Evolutionary conservation across 2,797 vertebrate species (phyloP), one percentile per base, ranked within the genome.

Genomic region (Chaenodraco wilsoni): DNA sequence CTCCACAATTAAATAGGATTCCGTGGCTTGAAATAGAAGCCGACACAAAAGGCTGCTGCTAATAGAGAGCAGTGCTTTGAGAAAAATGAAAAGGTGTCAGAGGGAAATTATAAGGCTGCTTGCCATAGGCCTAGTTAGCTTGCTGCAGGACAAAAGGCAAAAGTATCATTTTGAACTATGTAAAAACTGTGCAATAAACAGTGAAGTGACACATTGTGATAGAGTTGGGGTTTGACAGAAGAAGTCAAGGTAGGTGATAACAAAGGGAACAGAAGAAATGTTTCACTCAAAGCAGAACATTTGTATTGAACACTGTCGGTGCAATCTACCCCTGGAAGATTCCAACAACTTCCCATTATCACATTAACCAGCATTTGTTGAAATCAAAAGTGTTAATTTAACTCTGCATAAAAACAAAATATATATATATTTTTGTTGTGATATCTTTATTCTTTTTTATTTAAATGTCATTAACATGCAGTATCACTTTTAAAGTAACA

Each of bases 41-140:
- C 37, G 67, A 81, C 74, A 92, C 82, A 88, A 81, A 88, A 86
- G 85, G 84, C 82, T 89, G 85, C 88, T 84, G 81, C 86, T 64
- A 63, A 73, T 72, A 62, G 50, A 76, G 57, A 81, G 82, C 70
- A 71, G 70, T 63, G 75, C 65, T 55, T 45, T 1, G 17, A 79
- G 48, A 45, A 50, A 27, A 65, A 69, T 19, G 1, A 33, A 65
- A 2, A 72, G 13, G 37, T 44, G 69, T 65, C 52, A 81, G 68
- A 67, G 51, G 71, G 49, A 69, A 69, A 71, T 62, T 46, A 62
- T n/a, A 13, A 49, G 88, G 68, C 45, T 11, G 19, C 68, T 51
- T 69, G 52, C 65, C 33, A 45, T 11, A 15, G 76, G 65, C 65
- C 48, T 45, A 46, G 69, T 70, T 56, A 85, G 72, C 46, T 37